Conservation (phyloP, 2,888 invertebrate genomes). For the Dascillus cervinus region DNA sequence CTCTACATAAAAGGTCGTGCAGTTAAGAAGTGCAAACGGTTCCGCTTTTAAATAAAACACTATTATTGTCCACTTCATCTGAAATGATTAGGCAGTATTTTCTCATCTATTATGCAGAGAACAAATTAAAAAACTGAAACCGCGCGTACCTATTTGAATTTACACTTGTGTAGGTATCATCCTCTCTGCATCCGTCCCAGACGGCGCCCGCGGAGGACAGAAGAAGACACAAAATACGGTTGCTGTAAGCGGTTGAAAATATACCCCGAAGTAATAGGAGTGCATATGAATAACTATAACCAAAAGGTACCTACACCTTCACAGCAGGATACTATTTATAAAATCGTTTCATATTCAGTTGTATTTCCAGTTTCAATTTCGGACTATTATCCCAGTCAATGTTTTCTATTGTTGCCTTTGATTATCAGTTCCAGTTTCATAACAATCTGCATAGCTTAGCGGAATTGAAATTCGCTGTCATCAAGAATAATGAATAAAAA, state of each 20-base stretch:
- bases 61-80: too few relatives aligned
- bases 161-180: too few relatives aligned
- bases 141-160: too few relatives aligned
- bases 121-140: conserved; percentile 17
- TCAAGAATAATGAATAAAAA: conserved; percentile 1
- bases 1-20: too few relatives aligned
- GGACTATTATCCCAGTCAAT: conserved; percentile 11
- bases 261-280: conserved; percentile 14
- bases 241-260: conserved; percentile 7
- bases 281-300: conserved; percentile 14
- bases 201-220: not conserved
- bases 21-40: too few relatives aligned
- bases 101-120: conserved; percentile 17
- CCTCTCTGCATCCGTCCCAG: too few relatives aligned
- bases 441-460: conserved; percentile 9
- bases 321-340: conserved; percentile 16
- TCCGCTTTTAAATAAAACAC: too few relatives aligned
- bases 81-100: conserved; percentile 18
- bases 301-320: conserved; percentile 18
- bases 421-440: conserved; percentile 14
- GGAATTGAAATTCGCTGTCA: conserved; percentile 1
- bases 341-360: conserved; percentile 15
- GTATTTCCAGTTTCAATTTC: conserved; percentile 16
- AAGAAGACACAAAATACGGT: not conserved
- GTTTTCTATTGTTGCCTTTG: conserved; percentile 12